Conservation (phyloP, 2,888 invertebrate species). For the Hypena proboscidalis region DNA sequence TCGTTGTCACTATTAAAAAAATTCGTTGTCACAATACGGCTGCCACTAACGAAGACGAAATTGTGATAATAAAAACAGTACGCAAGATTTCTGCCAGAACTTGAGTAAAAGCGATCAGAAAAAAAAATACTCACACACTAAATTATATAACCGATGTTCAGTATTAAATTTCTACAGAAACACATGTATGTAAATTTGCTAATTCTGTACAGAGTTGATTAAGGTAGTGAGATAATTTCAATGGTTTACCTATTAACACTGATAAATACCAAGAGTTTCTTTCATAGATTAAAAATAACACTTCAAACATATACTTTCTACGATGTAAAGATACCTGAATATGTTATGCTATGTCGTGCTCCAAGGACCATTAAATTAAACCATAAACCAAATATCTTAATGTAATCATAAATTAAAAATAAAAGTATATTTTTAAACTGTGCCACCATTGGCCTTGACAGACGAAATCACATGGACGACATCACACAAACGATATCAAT, state of each 20-base stretch:
- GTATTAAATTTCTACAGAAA: too few species aligned
- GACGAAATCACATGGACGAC: constrained; percentile 29
- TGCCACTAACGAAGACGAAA: constrained; percentile 5
- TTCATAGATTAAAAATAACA: too few species aligned
- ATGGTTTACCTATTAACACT: too few species aligned
- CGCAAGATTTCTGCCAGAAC: constrained; percentile 29
- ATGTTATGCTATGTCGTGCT: too few species aligned
- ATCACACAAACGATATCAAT: constrained; percentile 26
- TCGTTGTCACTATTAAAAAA: constrained; percentile 12
- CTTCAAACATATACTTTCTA: too few species aligned
- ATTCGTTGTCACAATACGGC: constrained; percentile 19
- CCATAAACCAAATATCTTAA: constrained; percentile 3
- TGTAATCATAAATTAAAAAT: constrained; percentile 23
- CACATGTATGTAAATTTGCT: too few species aligned
- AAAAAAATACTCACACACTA: too few species aligned
- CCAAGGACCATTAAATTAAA: background rate
- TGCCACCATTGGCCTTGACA: constrained; percentile 40
- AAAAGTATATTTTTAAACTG: constrained; percentile 28
- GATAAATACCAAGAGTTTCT: too few species aligned
- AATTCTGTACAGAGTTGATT: background rate
- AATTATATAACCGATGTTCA: too few species aligned
- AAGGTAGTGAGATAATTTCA: too few species aligned
- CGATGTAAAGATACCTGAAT: too few species aligned
- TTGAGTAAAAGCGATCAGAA: background rate
- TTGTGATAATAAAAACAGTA: constrained; percentile 17